Evolutionary conservation across 2,797 vertebrate genomes (phyloP), one percentile per base, ranked within the genome.

Genomic region (Naso thynnoides): DNA sequence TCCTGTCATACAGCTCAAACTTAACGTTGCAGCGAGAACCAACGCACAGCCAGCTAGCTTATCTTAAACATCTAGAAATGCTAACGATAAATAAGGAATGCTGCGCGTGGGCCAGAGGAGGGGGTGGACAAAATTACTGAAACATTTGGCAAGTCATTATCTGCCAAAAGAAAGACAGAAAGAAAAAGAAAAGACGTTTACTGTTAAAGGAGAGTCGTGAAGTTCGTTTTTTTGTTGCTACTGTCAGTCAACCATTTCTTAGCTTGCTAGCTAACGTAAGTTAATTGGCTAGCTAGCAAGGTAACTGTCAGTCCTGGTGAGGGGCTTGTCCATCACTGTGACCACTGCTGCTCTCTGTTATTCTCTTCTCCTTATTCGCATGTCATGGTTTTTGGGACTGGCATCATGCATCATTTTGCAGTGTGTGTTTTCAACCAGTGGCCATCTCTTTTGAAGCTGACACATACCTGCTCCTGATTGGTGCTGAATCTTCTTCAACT

Each of bases 31-130:
- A 33, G 33, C 10, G 10, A 39, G 14, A 16, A 0, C 2, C 24
- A 19, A 53, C 50, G 60, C 60, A 49, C 44, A 31, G n/a, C 57
- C 11, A n/a, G 39, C 19, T 84, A 85, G 73, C 81, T 8, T 33
- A 33, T 10, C 33, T 33, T 33, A 33, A 33, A 33, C 8, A 33
- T 33, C 4, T 39, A 48, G 42, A 15, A 19, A 60, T 61, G 41
- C 53, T 74, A 42, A n/a, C n/a, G n/a, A n/a, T n/a, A n/a, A 36
- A 73, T 42, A 42, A 77, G 50, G 69, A 73, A 66, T 52, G 58
- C 16, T 75, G 72, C 78, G 84, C 70, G 78, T 79, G 69, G 83
- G 76, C 58, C 78, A 57, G 60, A 52, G 27, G n/a, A n/a, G 57
- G 41, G 29, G 71, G 33, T 53, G 60, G 53, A 54, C 45, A 59